phyloP scores from a whole-genome alignment of 1,140 invertebrate species.

The Antheraea mylitta region DNA sequence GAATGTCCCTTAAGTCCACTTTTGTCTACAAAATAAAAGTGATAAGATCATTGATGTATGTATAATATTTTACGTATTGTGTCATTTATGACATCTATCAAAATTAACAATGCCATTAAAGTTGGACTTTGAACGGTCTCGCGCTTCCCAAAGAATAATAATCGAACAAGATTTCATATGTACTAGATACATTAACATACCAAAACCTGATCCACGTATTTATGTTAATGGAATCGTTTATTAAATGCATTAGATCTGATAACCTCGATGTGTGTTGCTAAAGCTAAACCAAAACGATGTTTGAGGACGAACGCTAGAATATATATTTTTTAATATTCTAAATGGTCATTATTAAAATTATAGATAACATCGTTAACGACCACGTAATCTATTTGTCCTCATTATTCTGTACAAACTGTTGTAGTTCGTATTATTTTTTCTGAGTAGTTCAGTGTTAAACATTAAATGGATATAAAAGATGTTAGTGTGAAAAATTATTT shows the following conservation, averaged over 20 bases:
- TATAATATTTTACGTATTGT: background rate
- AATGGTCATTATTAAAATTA: background rate
- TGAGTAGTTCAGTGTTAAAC: too few relatives aligned
- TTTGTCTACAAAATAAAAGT: background rate
- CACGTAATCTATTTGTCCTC: background rate
- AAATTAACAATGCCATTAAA: background rate
- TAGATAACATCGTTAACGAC: background rate
- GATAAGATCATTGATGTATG: background rate
- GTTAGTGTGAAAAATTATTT: too few relatives aligned
- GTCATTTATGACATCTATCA: background rate
- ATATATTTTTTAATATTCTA: background rate
- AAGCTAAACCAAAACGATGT: background rate
- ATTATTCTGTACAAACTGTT: background rate
- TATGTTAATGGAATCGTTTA: conserved; percentile 11
- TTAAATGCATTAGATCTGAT: conserved; percentile 11
- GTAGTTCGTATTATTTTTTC: background rate
- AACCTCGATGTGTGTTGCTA: conserved; percentile 8
- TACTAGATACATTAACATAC: conserved; percentile 4
- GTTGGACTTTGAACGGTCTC: background rate
- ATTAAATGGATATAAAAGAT: too few relatives aligned
- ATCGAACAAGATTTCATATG: too few relatives aligned
- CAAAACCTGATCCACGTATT: conserved; percentile 12
- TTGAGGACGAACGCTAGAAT: background rate
- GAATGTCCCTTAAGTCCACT: background rate
- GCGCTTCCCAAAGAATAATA: background rate